Percentiles rank a stretch among this genome's conserved stretches.
These are phyloP conservation scores for Tychaedon coryphoeus DNA, from an alignment of 2,113 vertebrate genomes.

Conservation along the genomic window DNA sequence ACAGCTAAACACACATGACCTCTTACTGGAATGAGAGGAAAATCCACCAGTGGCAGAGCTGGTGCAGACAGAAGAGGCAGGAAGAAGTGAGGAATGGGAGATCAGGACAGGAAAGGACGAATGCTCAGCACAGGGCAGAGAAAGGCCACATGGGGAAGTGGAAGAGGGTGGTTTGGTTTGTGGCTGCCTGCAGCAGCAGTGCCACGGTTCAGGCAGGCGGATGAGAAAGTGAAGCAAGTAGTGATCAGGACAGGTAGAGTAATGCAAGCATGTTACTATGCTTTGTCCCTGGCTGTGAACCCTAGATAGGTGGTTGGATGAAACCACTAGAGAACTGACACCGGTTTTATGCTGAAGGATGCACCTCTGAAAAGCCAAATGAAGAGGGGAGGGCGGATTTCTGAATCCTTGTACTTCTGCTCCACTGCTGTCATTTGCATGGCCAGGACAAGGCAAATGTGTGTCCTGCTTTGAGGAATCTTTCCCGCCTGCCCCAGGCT, in stretches of 20 bases:
- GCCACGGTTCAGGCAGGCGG: not conserved
- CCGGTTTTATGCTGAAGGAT: not conserved
- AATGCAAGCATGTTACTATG: not conserved
- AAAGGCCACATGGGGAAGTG: not conserved
- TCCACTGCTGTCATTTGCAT: not conserved
- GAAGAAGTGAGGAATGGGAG: not conserved
- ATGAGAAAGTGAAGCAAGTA: not conserved
- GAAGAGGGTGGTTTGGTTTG: not conserved
- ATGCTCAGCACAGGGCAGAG: not conserved
- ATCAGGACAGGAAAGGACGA: not conserved
- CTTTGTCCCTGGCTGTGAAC: not conserved
- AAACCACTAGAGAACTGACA: not conserved
- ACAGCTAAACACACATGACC: rapidly evolving
- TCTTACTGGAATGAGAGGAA: not conserved
- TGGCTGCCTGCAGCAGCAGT: not conserved
- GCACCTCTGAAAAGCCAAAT: not conserved
- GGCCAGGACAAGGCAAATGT: rapidly evolving
- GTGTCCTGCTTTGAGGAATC: not conserved
- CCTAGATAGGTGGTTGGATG: not conserved
- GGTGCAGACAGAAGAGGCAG: not conserved
- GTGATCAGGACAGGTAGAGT: not conserved
- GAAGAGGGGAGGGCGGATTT: not conserved
- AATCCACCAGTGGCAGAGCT: not conserved
- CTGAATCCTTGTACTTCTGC: not conserved
- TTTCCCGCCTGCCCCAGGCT: not conserved